Conservation (phyloP, 2,113 vertebrate genomes). For the Gadus chalcogrammus region DNA sequence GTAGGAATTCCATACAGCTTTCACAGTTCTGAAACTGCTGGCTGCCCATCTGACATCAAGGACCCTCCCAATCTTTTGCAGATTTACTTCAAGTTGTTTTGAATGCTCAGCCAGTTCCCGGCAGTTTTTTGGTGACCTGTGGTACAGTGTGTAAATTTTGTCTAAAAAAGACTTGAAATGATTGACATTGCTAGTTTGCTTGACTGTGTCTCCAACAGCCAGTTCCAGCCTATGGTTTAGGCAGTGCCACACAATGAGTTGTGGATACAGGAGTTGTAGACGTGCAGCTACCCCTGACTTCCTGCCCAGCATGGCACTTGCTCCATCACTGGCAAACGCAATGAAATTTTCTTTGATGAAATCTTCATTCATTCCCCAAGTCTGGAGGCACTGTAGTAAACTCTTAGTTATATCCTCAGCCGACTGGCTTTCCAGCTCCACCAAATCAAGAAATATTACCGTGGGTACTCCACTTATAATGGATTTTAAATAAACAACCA, state of each 20-base stretch:
- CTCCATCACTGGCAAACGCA: neutral
- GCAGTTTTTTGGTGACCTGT: neutral
- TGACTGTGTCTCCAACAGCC: neutral
- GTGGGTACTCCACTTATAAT: neutral
- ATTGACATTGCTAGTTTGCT: neutral
- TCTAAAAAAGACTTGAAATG: neutral
- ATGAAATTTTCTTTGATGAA: neutral
- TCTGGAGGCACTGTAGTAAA: neutral
- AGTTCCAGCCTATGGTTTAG: neutral
- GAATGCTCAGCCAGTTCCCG: neutral
- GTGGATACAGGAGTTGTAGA: neutral
- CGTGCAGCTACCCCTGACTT: neutral
- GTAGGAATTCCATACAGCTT: slow-evolving; percentile 6
- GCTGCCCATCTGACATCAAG: slow-evolving; percentile 5
- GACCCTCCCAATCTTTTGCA: slow-evolving; percentile 15
- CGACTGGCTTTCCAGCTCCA: slow-evolving; percentile 12
- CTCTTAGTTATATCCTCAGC: slow-evolving; percentile 1
- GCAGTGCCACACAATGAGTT: neutral
- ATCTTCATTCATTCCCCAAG: neutral
- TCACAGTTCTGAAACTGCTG: slow-evolving; percentile 1
- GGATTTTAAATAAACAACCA: slow-evolving; percentile 1
- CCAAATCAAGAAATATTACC: slow-evolving; percentile 13
- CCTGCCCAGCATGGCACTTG: neutral
- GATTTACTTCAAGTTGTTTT: neutral
- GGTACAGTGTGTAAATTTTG: neutral